A percentile compares a stretch with the other conserved stretches of the same genome.
These are phyloP conservation scores for Acleris holmiana DNA, from an alignment of 2,888 invertebrate species.

Conservation along the genomic window DNA sequence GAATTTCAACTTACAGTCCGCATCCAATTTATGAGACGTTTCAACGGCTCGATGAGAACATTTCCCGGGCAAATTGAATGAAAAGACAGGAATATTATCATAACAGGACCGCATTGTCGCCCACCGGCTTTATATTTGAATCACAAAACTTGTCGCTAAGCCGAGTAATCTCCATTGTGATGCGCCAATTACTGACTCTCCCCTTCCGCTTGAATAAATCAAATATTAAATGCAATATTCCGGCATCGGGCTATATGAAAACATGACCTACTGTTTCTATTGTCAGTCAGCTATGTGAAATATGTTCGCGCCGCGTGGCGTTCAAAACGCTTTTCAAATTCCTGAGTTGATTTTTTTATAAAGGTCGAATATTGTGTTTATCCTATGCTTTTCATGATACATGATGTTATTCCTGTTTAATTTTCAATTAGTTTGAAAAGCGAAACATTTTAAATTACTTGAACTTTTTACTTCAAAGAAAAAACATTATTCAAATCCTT, in stretches of 20 bases:
- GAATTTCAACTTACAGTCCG: constrained; percentile 32
- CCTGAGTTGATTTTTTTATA: constrained; percentile 1
- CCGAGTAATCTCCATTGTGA: constrained; percentile 80
- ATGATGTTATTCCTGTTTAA: background rate
- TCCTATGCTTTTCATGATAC: no score
- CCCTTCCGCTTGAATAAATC: constrained; percentile 81
- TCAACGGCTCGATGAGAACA: constrained; percentile 53
- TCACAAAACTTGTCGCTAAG: constrained; percentile 79
- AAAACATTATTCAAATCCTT: constrained; percentile 11
- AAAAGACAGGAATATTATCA: constrained; percentile 76
- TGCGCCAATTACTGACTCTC: constrained; percentile 79
- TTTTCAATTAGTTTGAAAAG: background rate
- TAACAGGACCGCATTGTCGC: constrained; percentile 76
- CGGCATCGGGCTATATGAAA: constrained; percentile 32
- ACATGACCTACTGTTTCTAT: constrained; percentile 26
- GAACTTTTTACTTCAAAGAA: background rate
- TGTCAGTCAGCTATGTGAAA: constrained; percentile 23
- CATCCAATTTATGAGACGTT: constrained; percentile 47
- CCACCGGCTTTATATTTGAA: constrained; percentile 76
- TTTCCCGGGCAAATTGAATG: constrained; percentile 66
- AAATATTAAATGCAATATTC: constrained; percentile 67
- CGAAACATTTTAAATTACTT: background rate
- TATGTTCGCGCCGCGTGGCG: constrained; percentile 20
- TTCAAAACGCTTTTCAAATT: background rate
- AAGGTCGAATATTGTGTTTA: background rate